Base-by-base conservation (phyloP, 2,888 invertebrate species). In the Zaprionus obscuricornis region DNA sequence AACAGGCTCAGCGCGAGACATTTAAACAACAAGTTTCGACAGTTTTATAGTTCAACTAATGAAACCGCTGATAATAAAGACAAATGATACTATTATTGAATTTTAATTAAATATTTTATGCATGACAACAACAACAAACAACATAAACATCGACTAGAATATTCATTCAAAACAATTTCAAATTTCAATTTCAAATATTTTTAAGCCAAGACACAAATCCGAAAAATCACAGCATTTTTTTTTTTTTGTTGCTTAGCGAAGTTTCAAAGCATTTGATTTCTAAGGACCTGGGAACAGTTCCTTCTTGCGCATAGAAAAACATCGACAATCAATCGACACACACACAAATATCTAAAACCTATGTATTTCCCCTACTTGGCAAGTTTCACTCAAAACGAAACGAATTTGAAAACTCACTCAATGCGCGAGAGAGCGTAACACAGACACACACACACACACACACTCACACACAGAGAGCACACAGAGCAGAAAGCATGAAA, bases 261-360 rank as follows among this genome's bases (percentile, higher is more conserved):
- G 74, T 57, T 50, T 8, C 66, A 13, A 16, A 8, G 56, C 78
- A 54, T 52, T 54, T 45, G 50, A 36, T 26, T 54, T 52, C 34
- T 57, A 74, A 75, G 75, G 75, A 81, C 78, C 74, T 81, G 66
- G 45, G 82, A 66, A 77, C 75, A 81, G 78, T 76, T 50, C 2
- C 6, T n/a, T 22, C 4, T 6, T 6, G 5, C 16, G 34, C 40
- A 26, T 51, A 43, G 57, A 47, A 50, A 18, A 42, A 56, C 52
- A 57, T 40, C 20, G 60, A n/a, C n/a, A n/a, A n/a, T n/a, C n/a
- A n/a, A n/a, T n/a, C n/a, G n/a, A n/a, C n/a, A n/a, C 24, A 2
- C 14, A 34, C 39, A 34, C 36, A 54, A 50, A 39, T 49, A n/a
- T 0, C 10, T 2, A 26, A 46, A 24, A 46, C 55, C 40, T 45